Evolutionary conservation across 2,888 invertebrate genomes (phyloP).

Genomic region (Monoplex corrugatus): DNA sequence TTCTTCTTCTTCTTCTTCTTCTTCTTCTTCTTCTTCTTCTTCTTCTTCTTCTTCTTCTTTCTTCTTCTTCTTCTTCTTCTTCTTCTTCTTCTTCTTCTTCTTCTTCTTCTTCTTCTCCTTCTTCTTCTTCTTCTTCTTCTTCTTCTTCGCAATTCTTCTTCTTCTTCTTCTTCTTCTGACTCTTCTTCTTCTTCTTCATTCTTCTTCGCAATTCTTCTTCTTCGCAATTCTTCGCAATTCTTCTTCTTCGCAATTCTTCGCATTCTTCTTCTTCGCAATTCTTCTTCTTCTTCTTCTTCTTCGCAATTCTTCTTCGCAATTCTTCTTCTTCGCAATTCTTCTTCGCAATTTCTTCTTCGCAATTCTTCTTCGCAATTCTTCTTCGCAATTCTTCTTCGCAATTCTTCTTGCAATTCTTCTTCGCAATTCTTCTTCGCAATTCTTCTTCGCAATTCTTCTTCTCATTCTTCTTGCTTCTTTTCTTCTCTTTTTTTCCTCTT

Average conservation of each 20-base stretch:
- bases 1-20: no score
- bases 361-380: not conserved
- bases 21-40: no score
- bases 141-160: not conserved
- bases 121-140: not conserved
- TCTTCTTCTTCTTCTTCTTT: no score
- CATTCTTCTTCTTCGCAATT: not conserved
- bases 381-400: not conserved
- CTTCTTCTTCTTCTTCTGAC: slow-evolving; percentile 2
- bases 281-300: not conserved
- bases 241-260: slow-evolving; percentile 8
- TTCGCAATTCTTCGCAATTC: not conserved
- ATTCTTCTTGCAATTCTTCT: not conserved
- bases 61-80: no score
- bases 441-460: slow-evolving; percentile 9
- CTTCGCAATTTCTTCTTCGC: no score
- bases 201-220: not conserved
- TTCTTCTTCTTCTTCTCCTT: no score
- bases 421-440: not conserved
- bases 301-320: not conserved
- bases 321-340: not conserved
- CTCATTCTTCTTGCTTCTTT: not conserved
- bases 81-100: no score
- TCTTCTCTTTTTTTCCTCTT: not conserved
- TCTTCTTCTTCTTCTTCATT: not conserved